A percentile compares a stretch with the other conserved stretches of the same genome.
Evolutionary conservation across 1,140 invertebrate species (phyloP).

Genomic region (Bombus waltoni): DNA sequence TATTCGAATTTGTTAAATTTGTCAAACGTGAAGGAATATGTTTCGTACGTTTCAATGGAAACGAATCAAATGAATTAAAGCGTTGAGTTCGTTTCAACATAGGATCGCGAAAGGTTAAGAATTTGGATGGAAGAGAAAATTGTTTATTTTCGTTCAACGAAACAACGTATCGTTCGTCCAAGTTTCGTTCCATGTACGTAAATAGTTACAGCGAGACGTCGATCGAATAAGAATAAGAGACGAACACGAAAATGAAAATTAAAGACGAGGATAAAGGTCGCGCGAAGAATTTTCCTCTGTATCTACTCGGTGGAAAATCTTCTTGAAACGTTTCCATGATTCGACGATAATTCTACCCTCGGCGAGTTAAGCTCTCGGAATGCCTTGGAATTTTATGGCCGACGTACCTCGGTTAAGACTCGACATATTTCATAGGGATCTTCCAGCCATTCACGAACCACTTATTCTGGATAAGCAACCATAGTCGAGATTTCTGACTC

Average conservation of each 20-base stretch:
- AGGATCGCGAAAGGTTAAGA: too few relatives aligned
- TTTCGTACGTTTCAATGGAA: too few relatives aligned
- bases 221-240: background rate
- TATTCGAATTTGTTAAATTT: too few relatives aligned
- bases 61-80: background rate
- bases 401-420: background rate
- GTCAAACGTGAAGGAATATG: too few relatives aligned
- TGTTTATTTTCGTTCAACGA: background rate
- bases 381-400: slow-evolving; percentile 40
- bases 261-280: background rate
- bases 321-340: slow-evolving; percentile 46
- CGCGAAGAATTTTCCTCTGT: background rate
- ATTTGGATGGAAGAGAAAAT: fast-evolving
- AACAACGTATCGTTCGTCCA: background rate
- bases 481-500: slow-evolving; percentile 34
- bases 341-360: slow-evolving; percentile 44
- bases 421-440: slow-evolving; percentile 50
- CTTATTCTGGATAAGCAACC: slow-evolving; percentile 53
- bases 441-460: slow-evolving; percentile 24
- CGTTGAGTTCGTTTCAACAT: too few relatives aligned
- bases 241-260: background rate
- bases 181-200: background rate
- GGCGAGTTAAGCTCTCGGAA: slow-evolving; percentile 36
- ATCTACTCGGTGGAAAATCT: slow-evolving; percentile 12
- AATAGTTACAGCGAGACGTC: background rate